Conservation (phyloP, 1,140 invertebrate genomes). For the Apis laboriosa region DNA sequence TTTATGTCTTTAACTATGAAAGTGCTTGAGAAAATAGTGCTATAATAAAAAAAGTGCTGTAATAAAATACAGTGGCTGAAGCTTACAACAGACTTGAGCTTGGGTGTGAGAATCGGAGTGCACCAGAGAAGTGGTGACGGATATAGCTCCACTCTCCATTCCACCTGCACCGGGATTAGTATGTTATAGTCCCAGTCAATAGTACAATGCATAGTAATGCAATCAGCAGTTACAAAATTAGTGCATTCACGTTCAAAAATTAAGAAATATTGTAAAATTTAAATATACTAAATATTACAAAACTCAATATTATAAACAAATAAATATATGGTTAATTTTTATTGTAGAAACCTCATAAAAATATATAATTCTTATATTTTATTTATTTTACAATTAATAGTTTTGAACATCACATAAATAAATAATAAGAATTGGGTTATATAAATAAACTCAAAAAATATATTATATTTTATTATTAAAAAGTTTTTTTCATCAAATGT, state of each 20-base stretch:
- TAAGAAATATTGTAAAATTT: slow-evolving; percentile 28
- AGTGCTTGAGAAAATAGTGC: slow-evolving; percentile 44
- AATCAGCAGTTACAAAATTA: slow-evolving; percentile 25
- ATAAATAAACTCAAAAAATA: background rate
- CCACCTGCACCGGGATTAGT: slow-evolving; percentile 80
- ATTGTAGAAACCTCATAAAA: background rate
- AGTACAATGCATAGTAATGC: slow-evolving; percentile 41
- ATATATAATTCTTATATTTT: slow-evolving; percentile 13
- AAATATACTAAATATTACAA: slow-evolving; percentile 3
- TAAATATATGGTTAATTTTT: slow-evolving; percentile 14
- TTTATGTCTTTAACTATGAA: background rate
- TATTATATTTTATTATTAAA: background rate
- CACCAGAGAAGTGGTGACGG: slow-evolving; percentile 76
- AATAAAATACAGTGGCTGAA: slow-evolving; percentile 74
- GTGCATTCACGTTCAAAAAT: slow-evolving; percentile 34
- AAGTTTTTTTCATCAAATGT: background rate
- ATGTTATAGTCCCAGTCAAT: slow-evolving; percentile 74
- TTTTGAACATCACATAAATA: background rate
- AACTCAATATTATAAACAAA: slow-evolving; percentile 8
- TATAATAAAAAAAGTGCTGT: slow-evolving; percentile 66
- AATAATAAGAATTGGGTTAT: slow-evolving; percentile 7
- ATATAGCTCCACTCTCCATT: slow-evolving; percentile 76
- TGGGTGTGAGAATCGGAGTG: slow-evolving; percentile 75
- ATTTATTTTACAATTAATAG: slow-evolving; percentile 2
- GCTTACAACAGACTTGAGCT: slow-evolving; percentile 79